Base-by-base conservation (phyloP, 2,888 invertebrate genomes). In the Drosophila pseudotalamancana region DNA sequence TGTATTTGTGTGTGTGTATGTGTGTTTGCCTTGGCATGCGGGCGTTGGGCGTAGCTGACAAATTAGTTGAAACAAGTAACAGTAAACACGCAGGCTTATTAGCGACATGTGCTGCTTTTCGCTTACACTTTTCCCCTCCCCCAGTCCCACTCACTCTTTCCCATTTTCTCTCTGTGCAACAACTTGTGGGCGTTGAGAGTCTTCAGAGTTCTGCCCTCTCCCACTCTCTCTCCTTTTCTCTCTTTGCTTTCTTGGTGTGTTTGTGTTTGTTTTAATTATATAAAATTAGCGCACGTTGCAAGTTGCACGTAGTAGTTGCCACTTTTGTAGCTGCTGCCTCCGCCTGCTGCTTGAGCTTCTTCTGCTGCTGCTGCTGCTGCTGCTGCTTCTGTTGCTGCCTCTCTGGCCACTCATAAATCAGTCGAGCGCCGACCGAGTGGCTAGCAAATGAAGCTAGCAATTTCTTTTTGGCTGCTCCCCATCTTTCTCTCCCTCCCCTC, bases 221-320 rank as follows among this genome's bases (percentile, higher is more conserved):
- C n/a, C 9, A 5, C 21, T 29, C 19, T 6, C 34, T 16, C 34
- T 25, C 21, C 8, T 18, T 16, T 19, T 18, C 40, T 40, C 39
- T 25, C 31, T 21, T 19, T 43, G 43, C 35, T 29, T 32, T 32
- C 53, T 51, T 53, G 25, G 53, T 64, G 34, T 80, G 85, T 72
- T 75, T 75, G 79, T 85, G 77, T 80, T 82, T 86, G 84, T 62
- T 82, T 86, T 82, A 82, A 82, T 82, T 82, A 82, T 82, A 82
- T 82, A 72, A 82, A 82, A 82, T 82, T 86, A 82, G 81, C 80
- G 83, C 84, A 82, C 80, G 86, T 86, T 82, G 86, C 83, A 86
- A 64, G 83, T 64, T 86, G 86, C 81, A 81, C 77, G 86, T 83
- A 46, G 31, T 32, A 66, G 72, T 72, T 60, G 65, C 53, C 50